Evolutionary conservation across 2,113 vertebrate species (phyloP).

Genomic region (Neolamprologus longior): DNA sequence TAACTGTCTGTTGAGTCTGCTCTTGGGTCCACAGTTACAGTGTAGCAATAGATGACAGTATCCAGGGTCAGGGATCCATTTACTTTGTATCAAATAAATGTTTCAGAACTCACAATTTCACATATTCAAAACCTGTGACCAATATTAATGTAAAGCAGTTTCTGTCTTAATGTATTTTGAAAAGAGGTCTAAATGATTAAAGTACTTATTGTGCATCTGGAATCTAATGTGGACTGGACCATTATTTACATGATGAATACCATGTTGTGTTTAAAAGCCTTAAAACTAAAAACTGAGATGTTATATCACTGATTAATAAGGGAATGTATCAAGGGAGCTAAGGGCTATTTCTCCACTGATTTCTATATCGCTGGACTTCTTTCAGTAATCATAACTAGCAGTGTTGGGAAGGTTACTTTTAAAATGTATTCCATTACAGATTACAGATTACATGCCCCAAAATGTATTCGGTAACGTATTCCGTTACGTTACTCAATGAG

Average conservation of each 20-base stretch:
- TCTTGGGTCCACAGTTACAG: not conserved
- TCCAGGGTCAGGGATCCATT: not conserved
- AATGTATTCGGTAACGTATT: too few relatives aligned
- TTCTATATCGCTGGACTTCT: not conserved
- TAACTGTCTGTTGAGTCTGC: not conserved
- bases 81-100: not conserved
- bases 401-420: too few relatives aligned
- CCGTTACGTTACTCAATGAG: fast-evolving
- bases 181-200: not conserved
- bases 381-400: not conserved
- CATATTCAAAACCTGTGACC: not conserved
- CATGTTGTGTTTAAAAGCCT: not conserved
- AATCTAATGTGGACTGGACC: not conserved
- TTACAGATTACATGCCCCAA: too few relatives aligned
- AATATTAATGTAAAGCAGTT: not conserved
- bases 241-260: not conserved
- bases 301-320: not conserved
- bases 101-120: not conserved
- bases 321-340: not conserved
- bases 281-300: not conserved
- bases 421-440: too few relatives aligned
- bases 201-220: not conserved
- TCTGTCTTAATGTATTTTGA: not conserved
- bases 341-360: not conserved
- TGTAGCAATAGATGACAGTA: not conserved